phyloP scores from a whole-genome alignment of 2,888 invertebrate species.

The Thymelicus lineola region DNA sequence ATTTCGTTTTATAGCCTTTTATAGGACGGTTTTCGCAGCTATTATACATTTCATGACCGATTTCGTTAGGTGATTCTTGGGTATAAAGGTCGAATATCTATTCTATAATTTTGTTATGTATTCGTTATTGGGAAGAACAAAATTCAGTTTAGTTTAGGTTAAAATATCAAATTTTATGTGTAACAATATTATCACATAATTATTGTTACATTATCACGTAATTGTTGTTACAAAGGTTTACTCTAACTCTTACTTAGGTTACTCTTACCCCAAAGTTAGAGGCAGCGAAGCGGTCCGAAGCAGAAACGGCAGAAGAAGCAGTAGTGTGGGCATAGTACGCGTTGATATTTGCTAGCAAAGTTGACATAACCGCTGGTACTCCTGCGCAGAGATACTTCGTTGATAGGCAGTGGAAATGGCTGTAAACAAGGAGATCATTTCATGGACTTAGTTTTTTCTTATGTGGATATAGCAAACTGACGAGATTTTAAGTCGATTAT shows the following conservation, averaged over 20 bases:
- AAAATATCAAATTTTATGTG: too few relatives aligned
- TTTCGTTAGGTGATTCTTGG: slow-evolving; percentile 12
- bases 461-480: neutral
- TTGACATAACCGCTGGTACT: slow-evolving; percentile 99
- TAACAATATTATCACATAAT: too few relatives aligned
- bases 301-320: slow-evolving; percentile 98
- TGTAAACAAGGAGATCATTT: slow-evolving; percentile 69
- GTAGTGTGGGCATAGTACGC: slow-evolving; percentile 99
- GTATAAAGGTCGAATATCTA: neutral
- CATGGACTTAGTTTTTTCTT: neutral
- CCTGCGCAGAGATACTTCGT: slow-evolving; percentile 99
- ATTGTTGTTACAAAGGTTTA: too few relatives aligned
- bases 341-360: slow-evolving; percentile 99
- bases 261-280: slow-evolving; percentile 99
- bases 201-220: too few relatives aligned
- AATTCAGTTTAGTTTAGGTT: too few relatives aligned
- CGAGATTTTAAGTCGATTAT: too few relatives aligned
- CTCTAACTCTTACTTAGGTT: neutral
- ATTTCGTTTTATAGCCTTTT: slow-evolving; percentile 18
- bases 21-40: slow-evolving; percentile 10
- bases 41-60: slow-evolving; percentile 20
- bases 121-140: too few relatives aligned
- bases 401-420: slow-evolving; percentile 99
- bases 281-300: slow-evolving; percentile 99
- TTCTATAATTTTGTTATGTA: too few relatives aligned